Evolutionary conservation across 2,113 vertebrate species (phyloP), one percentile per base, ranked within the genome.

Genomic region (Mola mola): DNA sequence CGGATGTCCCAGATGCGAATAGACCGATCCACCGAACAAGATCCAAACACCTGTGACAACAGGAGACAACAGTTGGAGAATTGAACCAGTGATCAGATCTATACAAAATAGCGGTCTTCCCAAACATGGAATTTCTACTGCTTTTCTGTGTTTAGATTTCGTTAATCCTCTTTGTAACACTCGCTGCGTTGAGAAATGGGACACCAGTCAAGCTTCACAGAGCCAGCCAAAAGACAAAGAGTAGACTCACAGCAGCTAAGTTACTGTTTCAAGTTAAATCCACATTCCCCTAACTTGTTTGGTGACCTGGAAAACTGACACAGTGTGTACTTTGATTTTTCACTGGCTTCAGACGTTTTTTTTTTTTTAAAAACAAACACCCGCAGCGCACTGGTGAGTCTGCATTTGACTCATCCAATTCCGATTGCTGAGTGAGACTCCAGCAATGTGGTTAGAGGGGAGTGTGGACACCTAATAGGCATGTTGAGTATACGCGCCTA

Each of bases 1-100:
- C 95, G 89, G 41, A 90, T 86, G 58, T 97, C 95, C 95, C 95
- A 97, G 61, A 97, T 72, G 5, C 95, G 93, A 52, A 97, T 82
- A 4, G 95, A 95, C 57, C 92, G 86, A 11, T 97, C 95, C 0
- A 93, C 93, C 0, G 95, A 96, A 69, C 95, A 97, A 1, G 95
- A 97, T 3, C 94, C 93, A 25, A 97, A 97, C 8, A 97, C 95
- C 95, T 97, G 76, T 1, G 13, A 16, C 21, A n/a, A 53, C 34
- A 37, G 8, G 10, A 57, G 2, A 49, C 1, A 59, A 16, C 3
- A 19, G 6, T 5, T 2, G 0, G 25, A 5, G 61, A n/a, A 20
- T 31, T 53, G 10, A 49, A 8, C 13, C 3, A 15, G 0, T 31
- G 19, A 38, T 22, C 9, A 41, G 44, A 46, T 8, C 26, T 29